Evolutionary conservation across 2,888 invertebrate species (phyloP).

Genomic region (Slavum lentiscoides): DNA sequence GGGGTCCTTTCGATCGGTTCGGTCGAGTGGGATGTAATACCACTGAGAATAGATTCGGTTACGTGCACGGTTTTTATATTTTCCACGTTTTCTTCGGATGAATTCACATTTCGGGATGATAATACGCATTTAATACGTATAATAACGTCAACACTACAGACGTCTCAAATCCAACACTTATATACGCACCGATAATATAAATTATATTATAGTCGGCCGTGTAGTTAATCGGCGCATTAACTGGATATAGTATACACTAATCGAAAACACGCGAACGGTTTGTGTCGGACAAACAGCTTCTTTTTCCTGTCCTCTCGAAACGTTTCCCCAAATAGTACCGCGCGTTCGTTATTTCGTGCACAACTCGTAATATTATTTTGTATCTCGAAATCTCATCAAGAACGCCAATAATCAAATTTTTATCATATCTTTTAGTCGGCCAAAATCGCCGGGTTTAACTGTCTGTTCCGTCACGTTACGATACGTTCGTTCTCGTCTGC

Average conservation of each 20-base stretch:
- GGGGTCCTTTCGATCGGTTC: background rate
- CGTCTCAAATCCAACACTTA: background rate
- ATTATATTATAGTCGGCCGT: background rate
- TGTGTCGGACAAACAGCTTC: background rate
- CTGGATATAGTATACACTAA: background rate
- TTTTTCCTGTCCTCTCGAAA: background rate
- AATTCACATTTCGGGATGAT: background rate
- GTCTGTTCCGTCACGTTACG: too few species aligned
- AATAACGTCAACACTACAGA: background rate
- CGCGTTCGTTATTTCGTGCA: too few species aligned
- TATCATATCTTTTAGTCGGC: too few species aligned
- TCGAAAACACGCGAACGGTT: background rate
- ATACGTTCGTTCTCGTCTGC: too few species aligned
- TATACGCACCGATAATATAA: background rate
- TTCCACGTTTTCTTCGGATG: conserved; percentile 17
- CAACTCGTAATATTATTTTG: too few species aligned
- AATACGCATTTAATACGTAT: background rate
- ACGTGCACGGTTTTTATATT: conserved; percentile 6
- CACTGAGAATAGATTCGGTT: conserved; percentile 32
- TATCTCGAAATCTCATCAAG: too few species aligned
- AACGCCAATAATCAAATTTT: too few species aligned
- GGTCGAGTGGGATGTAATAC: background rate
- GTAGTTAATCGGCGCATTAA: background rate
- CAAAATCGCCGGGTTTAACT: too few species aligned
- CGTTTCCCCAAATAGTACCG: background rate